Percentiles rank a stretch among this genome's conserved stretches.
Evolutionary conservation across 2,888 invertebrate species (phyloP).

Genomic region (Entomobrya proxima): DNA sequence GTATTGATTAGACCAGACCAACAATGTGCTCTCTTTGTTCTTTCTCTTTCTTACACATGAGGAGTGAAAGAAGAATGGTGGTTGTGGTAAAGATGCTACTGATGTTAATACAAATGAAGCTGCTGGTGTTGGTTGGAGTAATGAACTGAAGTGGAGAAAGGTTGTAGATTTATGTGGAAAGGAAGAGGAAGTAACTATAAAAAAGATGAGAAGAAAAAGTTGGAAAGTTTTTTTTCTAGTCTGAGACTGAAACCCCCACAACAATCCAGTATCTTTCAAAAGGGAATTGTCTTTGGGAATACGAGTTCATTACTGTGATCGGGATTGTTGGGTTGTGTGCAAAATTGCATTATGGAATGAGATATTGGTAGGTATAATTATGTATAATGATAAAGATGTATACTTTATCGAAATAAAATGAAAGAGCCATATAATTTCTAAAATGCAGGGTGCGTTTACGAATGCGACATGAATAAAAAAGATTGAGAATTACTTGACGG

Average conservation of each 20-base stretch:
- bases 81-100: background rate
- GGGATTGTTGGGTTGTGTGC: background rate
- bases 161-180: background rate
- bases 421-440: no score
- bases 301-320: conserved; percentile 17
- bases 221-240: background rate
- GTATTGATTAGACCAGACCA: conserved; percentile 43
- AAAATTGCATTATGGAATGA: background rate
- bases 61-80: background rate
- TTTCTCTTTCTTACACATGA: conserved; percentile 29
- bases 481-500: background rate
- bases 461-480: conserved; percentile 1
- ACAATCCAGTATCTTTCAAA: conserved; percentile 10
- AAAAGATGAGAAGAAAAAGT: conserved; percentile 33
- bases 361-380: background rate
- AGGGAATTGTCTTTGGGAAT: conserved; percentile 52
- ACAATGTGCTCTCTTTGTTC: background rate
- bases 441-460: background rate
- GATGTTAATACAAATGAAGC: background rate
- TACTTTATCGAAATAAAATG: background rate
- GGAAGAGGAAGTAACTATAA: background rate
- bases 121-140: conserved; percentile 4
- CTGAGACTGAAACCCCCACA: background rate
- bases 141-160: background rate
- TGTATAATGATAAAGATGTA: background rate